Conservation (phyloP, 2,888 invertebrate genomes). For the Thecophora atra region DNA sequence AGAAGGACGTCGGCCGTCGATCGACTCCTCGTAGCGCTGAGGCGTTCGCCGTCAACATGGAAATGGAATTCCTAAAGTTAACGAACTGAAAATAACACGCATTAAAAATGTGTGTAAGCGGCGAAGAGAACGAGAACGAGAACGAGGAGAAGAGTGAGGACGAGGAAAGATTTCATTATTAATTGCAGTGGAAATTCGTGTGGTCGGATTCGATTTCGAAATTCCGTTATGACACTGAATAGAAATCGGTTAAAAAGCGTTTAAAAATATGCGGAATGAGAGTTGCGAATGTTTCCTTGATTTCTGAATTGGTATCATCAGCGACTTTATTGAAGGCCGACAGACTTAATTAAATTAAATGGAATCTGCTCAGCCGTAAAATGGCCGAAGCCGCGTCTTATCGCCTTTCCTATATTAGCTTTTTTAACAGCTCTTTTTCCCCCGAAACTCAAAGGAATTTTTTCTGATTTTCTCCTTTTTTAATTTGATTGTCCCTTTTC, state of each 20-base stretch:
- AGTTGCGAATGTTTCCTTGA: too few relatives aligned
- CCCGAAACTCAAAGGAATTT: background rate
- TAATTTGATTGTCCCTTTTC: slow-evolving; percentile 32
- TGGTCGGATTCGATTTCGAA: too few relatives aligned
- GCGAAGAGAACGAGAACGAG: background rate
- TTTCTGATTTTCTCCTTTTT: slow-evolving; percentile 1
- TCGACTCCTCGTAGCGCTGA: background rate
- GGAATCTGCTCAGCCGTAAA: slow-evolving; percentile 10
- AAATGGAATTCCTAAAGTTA: slow-evolving; percentile 55
- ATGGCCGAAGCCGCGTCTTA: background rate
- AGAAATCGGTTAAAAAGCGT: too few relatives aligned
- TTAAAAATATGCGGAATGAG: too few relatives aligned
- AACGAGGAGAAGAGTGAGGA: background rate
- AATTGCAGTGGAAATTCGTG: too few relatives aligned
- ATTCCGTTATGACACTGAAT: too few relatives aligned
- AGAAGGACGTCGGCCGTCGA: background rate
- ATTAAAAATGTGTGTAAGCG: background rate
- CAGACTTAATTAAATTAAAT: too few relatives aligned
- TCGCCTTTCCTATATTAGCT: background rate
- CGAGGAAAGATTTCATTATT: too few relatives aligned
- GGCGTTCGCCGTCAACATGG: slow-evolving; percentile 19
- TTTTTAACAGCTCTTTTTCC: background rate
- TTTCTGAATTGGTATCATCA: too few relatives aligned
- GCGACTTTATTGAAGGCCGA: too few relatives aligned
- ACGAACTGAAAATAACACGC: slow-evolving; percentile 65